These are phyloP conservation scores for Cryptocephalus primarius DNA, from an alignment of 2,888 invertebrate species.

Conservation along the genomic window DNA sequence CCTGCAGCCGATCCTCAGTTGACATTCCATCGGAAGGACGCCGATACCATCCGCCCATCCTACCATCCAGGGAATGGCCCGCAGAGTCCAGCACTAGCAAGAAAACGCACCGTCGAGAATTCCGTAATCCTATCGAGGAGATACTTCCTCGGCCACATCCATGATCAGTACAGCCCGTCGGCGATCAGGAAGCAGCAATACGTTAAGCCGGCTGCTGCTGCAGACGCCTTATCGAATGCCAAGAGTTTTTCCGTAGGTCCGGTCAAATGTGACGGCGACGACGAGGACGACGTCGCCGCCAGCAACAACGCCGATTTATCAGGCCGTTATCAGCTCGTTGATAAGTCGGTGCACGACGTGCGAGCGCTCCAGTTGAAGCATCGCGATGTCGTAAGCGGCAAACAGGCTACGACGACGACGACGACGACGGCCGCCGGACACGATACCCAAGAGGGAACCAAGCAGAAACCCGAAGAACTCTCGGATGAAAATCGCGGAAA, in stretches of 20 bases:
- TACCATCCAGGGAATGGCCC: neutral
- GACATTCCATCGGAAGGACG: conserved; percentile 28
- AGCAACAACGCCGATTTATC: too few species aligned
- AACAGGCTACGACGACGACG: too few species aligned
- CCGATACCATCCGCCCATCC: conserved; percentile 6
- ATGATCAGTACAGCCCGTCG: too few species aligned
- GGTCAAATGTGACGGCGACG: too few species aligned
- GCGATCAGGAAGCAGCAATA: too few species aligned
- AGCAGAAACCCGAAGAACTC: conserved; percentile 3
- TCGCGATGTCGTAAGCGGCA: conserved; percentile 5
- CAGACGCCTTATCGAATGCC: too few species aligned
- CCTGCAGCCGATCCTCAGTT: conserved; percentile 27
- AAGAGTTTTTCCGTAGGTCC: too few species aligned
- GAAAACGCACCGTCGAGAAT: conserved; percentile 15
- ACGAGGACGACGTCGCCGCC: too few species aligned
- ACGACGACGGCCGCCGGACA: too few species aligned
- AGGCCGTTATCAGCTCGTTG: neutral
- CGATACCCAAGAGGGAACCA: conserved; percentile 10
- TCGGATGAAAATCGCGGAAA: conserved; percentile 13
- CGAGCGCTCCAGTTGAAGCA: conserved; percentile 2
- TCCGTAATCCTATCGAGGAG: conserved; percentile 23
- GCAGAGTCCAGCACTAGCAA: neutral
- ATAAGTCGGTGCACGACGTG: conserved; percentile 1
- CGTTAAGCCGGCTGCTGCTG: too few species aligned
- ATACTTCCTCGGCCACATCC: conserved; percentile 4